Evolutionary conservation across 2,797 vertebrate genomes (phyloP).

Genomic region (Gephyroberyx darwinii): DNA sequence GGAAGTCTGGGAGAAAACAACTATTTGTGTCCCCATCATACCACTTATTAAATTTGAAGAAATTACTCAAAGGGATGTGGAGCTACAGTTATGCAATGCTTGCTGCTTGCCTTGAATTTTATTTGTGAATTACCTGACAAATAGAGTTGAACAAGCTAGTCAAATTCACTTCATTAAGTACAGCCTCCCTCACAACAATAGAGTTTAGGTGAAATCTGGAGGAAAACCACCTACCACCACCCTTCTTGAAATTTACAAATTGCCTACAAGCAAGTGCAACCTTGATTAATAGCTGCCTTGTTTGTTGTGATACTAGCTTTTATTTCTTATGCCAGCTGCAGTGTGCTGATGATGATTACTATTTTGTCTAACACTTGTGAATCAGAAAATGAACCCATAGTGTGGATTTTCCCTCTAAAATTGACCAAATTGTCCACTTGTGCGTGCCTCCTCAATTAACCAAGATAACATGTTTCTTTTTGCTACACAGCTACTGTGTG

Average conservation of each 20-base stretch:
- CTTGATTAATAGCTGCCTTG: no score
- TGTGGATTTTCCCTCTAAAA: constrained; percentile 12
- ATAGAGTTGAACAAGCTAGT: not conserved
- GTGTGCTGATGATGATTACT: no score
- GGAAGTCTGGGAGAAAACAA: constrained; percentile 20
- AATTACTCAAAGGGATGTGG: constrained; percentile 20
- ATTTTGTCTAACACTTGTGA: constrained; percentile 3
- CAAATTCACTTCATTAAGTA: constrained; percentile 8
- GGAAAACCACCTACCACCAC: no score
- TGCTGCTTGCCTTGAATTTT: constrained; percentile 8
- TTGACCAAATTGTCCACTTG: constrained; percentile 35
- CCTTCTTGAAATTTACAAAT: no score
- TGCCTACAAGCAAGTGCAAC: no score
- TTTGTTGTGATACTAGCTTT: no score
- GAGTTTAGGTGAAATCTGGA: not conserved
- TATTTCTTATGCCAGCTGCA: no score
- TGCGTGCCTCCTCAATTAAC: constrained; percentile 52
- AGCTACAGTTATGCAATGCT: not conserved
- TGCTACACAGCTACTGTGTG: constrained; percentile 27
- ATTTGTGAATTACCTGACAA: constrained; percentile 25
- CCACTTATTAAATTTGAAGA: constrained; percentile 40
- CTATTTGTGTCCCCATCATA: constrained; percentile 23
- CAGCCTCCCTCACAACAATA: constrained; percentile 1
- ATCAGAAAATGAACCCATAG: not conserved
- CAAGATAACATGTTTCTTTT: constrained; percentile 53